Conservation (phyloP, 1,140 invertebrate species). For the Leptopilina clavipes region DNA sequence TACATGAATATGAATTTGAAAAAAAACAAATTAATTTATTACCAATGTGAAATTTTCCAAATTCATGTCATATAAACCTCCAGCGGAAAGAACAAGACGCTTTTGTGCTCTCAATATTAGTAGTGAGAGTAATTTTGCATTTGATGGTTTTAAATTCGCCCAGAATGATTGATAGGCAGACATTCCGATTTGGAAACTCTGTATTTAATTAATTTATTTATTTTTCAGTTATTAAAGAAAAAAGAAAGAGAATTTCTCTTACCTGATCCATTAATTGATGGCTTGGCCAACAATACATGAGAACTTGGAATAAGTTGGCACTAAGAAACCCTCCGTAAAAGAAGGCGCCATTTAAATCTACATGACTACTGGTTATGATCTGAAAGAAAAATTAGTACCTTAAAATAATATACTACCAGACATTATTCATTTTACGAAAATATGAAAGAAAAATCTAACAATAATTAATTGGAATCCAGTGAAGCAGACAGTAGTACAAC, state of each 20-base stretch:
- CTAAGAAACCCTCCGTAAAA: not conserved
- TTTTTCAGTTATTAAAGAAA: not conserved
- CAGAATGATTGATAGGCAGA: slow-evolving; percentile 12
- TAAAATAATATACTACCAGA: not conserved
- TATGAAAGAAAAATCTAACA: not conserved
- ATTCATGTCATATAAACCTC: not conserved
- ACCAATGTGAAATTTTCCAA: not conserved
- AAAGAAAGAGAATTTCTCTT: not conserved
- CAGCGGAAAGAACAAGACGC: not conserved
- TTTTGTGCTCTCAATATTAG: slow-evolving; percentile 5
- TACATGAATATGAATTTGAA: no score
- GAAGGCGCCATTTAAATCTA: not conserved
- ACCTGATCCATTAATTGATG: slow-evolving; percentile 17
- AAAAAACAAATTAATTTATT: not conserved
- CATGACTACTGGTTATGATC: not conserved
- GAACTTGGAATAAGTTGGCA: not conserved
- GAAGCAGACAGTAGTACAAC: not conserved
- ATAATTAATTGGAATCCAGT: slow-evolving; percentile 3
- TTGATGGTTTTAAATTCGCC: not conserved
- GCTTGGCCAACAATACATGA: slow-evolving; percentile 1
- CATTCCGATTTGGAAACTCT: not conserved
- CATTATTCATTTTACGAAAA: not conserved
- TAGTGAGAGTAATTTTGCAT: not conserved
- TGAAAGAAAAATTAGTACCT: not conserved
- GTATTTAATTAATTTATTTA: not conserved